phyloP scores from a whole-genome alignment of 2,797 vertebrate genomes.

The Periparus ater region DNA sequence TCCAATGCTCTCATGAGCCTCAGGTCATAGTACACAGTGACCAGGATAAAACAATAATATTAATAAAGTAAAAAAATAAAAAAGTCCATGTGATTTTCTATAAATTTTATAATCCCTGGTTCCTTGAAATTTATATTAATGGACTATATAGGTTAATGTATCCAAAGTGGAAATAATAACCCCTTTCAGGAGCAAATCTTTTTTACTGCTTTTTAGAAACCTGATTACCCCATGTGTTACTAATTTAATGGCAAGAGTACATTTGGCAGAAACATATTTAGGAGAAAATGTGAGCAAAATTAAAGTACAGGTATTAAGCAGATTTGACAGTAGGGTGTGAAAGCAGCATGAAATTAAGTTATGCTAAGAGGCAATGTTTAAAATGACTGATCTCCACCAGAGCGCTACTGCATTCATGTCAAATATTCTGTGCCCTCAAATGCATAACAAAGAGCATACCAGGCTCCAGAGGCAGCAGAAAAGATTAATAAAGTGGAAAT shows the following conservation, averaged over 20 bases:
- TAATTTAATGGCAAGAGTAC: neutral
- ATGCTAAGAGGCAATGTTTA: constrained; percentile 30
- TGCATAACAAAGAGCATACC: neutral
- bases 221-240: neutral
- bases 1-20: neutral
- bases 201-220: neutral
- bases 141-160: neutral
- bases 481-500: neutral
- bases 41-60: neutral
- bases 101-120: neutral
- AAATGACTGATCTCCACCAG: constrained; percentile 23
- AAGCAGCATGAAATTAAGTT: constrained; percentile 47
- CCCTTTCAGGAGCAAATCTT: neutral
- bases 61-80: neutral
- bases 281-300: constrained; percentile 25
- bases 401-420: neutral
- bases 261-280: neutral
- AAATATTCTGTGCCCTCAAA: neutral
- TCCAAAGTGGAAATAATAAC: neutral
- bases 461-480: constrained; percentile 1
- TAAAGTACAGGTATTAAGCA: constrained; percentile 6
- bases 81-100: neutral
- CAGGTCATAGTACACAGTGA: neutral
- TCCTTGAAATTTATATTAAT: neutral
- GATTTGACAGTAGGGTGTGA: neutral